Conservation (phyloP, 2,888 invertebrate species). For the Diplazon laetatorius region DNA sequence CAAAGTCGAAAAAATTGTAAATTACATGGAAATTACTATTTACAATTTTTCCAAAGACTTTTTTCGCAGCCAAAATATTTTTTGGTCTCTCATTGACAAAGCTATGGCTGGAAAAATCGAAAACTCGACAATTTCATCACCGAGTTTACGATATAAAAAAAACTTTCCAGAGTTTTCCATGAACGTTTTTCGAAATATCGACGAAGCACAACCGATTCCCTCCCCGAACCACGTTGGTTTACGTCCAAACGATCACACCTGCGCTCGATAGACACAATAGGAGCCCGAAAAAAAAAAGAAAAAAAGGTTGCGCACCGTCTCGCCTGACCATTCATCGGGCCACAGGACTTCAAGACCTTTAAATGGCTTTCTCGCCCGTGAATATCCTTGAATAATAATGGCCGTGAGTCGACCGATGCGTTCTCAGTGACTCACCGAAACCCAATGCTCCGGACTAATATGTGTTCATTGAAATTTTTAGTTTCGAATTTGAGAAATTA, state of each 20-base stretch:
- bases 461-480: slow-evolving; percentile 2
- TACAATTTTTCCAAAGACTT: neutral
- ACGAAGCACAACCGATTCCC: no score
- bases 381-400: slow-evolving; percentile 10
- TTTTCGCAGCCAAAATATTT: neutral
- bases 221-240: neutral
- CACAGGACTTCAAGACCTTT: slow-evolving; percentile 6
- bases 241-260: neutral
- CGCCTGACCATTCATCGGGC: neutral
- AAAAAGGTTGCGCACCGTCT: no score
- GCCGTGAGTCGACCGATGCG: slow-evolving; percentile 9
- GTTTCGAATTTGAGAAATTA: slow-evolving; percentile 4
- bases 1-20: no score
- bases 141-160: neutral
- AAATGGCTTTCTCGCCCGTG: slow-evolving; percentile 10
- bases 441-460: neutral
- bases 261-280: neutral
- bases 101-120: neutral
- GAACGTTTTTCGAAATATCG: neutral
- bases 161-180: neutral
- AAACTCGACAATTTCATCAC: neutral
- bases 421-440: slow-evolving; percentile 16
- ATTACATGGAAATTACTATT: no score
- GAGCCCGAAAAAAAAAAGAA: no score
- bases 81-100: neutral